Evolutionary conservation across 2,888 invertebrate genomes (phyloP).

Genomic region (Cremastinae sp.): DNA sequence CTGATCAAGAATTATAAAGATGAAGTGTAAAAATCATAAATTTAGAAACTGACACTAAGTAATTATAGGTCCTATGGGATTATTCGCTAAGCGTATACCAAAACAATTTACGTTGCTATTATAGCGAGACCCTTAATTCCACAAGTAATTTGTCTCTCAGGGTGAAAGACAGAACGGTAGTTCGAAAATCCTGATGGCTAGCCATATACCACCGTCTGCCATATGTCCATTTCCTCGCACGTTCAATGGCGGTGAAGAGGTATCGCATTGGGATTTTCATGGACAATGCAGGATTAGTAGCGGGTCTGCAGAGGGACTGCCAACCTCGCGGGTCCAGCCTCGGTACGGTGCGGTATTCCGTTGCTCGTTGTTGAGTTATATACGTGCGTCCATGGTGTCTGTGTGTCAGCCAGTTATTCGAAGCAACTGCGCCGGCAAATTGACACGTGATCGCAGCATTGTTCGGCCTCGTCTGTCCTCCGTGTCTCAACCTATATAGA

Average conservation of each 20-base stretch:
- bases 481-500: conserved; percentile 11
- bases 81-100: neutral
- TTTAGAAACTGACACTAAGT: too few species aligned
- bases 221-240: conserved; percentile 36
- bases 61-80: too few species aligned
- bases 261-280: conserved; percentile 65
- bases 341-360: conserved; percentile 7
- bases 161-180: conserved; percentile 25
- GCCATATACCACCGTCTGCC: conserved; percentile 11
- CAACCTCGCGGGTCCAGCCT: conserved; percentile 11
- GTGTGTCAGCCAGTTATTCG: conserved; percentile 66
- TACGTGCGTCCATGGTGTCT: conserved; percentile 16
- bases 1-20: too few species aligned
- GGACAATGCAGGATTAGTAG: conserved; percentile 72
- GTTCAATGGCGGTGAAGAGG: conserved; percentile 46
- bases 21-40: too few species aligned
- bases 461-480: conserved; percentile 52
- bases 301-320: conserved; percentile 39
- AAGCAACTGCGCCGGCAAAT: conserved; percentile 70
- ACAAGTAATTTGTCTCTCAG: conserved; percentile 11
- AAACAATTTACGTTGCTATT: neutral
- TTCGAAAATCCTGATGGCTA: conserved; percentile 26
- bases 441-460: conserved; percentile 70
- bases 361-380: neutral
- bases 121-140: conserved; percentile 6